A percentile compares a stretch with the other conserved stretches of the same genome.
Evolutionary conservation across 2,113 vertebrate genomes (phyloP).

Genomic region (Oxyura jamaicensis): DNA sequence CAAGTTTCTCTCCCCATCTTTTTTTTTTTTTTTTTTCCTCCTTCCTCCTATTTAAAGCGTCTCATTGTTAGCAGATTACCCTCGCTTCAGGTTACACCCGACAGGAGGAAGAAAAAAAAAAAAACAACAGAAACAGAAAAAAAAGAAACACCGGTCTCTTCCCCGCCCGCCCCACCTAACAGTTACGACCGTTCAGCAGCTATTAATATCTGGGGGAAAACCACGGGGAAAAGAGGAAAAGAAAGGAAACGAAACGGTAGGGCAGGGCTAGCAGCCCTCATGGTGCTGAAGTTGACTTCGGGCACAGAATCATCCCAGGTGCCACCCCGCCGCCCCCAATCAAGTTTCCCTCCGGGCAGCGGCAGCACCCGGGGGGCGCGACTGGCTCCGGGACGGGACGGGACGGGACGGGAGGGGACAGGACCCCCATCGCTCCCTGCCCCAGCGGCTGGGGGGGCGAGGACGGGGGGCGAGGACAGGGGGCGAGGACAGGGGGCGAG

Average conservation of each 20-base stretch:
- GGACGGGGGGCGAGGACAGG: too few relatives aligned
- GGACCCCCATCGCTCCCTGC: neutral
- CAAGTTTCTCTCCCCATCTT: neutral
- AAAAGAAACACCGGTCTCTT: neutral
- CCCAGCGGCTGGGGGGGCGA: neutral
- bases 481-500: too few relatives aligned
- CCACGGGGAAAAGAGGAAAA: neutral
- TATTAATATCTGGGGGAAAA: neutral
- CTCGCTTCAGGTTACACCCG: conserved; percentile 19
- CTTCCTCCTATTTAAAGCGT: neutral
- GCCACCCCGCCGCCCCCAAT: neutral
- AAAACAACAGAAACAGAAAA: neutral
- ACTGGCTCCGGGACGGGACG: neutral
- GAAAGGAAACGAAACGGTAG: neutral
- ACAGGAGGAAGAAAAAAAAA: neutral
- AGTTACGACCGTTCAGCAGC: neutral
- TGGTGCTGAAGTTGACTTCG: neutral
- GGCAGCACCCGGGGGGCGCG: neutral
- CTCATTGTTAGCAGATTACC: conserved; percentile 26
- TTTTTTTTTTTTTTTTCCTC: neutral
- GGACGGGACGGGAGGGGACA: too few relatives aligned
- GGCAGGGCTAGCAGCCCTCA: neutral
- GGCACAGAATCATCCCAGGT: neutral
- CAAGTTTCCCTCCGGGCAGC: neutral
- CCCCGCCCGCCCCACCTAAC: too few relatives aligned